Evolutionary conservation across 2,113 vertebrate species (phyloP), one percentile per base, ranked within the genome.

Genomic region (Seriola aureovittata): DNA sequence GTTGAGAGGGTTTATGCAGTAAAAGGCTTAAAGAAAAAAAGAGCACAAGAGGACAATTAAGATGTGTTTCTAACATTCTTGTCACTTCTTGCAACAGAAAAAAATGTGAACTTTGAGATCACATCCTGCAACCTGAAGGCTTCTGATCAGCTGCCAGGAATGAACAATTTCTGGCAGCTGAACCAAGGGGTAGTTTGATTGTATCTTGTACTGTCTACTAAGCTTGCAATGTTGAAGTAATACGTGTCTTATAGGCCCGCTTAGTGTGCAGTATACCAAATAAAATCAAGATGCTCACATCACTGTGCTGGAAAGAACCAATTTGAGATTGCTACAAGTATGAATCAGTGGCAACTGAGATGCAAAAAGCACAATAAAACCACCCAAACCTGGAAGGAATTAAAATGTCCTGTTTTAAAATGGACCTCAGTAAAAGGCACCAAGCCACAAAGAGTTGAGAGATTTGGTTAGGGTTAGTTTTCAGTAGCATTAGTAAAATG

Each of bases 381-480:
- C 5, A 34, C 40, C 21, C 59, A 38, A 69, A 63, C 36, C 68
- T 84, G 81, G 50, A 64, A 64, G 21, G 8, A 77, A 81, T 87
- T 73, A 75, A 63, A 83, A 21, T 14, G 21, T 68, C 52, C 52
- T n/a, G 52, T 55, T 55, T 29, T n/a, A 36, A 46, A 76, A 74
- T 8, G 29, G 60, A 78, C 16, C 46, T 57, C 71, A 69, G 29
- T 75, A 62, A 78, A 85, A 52, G 8, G 23, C 64, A 73, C 13
- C 7, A 44, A 54, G n/a, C 55, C 50, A 29, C 36, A 46, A 71
- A 71, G 25, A 3, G 1, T 48, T 23, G 21, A 16, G 38, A 55
- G n/a, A 78, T 81, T 36, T 40, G 54, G 9, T 58, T 52, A 0
- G 25, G 29, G 29, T 29, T 52, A 16, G 55, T 69, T 36, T 32